A percentile compares a stretch with the other conserved stretches of the same genome.
These are phyloP conservation scores for Odontomachus brunneus DNA, from an alignment of 1,140 invertebrate species.

Conservation along the genomic window DNA sequence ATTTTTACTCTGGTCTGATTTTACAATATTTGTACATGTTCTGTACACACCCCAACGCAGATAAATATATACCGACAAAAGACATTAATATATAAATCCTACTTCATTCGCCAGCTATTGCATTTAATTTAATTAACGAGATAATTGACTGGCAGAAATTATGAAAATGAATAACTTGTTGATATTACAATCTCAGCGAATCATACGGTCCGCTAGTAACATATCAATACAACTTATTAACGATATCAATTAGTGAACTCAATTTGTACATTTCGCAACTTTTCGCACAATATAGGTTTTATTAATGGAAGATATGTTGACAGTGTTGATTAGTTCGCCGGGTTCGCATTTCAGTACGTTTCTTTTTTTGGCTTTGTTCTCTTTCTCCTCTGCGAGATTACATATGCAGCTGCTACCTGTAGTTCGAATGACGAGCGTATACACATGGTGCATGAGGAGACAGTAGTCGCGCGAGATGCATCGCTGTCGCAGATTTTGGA, in stretches of 20 bases:
- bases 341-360: background rate
- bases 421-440: background rate
- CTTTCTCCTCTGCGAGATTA: background rate
- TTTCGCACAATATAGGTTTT: constrained; percentile 22
- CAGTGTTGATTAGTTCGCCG: background rate
- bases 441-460: background rate
- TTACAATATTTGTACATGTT: constrained; percentile 30
- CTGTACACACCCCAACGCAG: background rate
- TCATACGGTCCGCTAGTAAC: constrained; percentile 34
- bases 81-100: constrained; percentile 28
- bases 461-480: background rate
- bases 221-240: constrained; percentile 57
- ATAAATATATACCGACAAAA: constrained; percentile 15
- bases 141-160: constrained; percentile 53
- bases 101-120: constrained; percentile 42
- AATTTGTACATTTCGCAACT: constrained; percentile 37
- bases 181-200: constrained; percentile 52
- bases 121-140: constrained; percentile 43
- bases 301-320: background rate
- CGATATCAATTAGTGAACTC: constrained; percentile 48
- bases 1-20: constrained; percentile 15
- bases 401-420: background rate
- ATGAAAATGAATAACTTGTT: constrained; percentile 60
- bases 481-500: constrained; percentile 42
- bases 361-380: background rate